A percentile compares a stretch with the other conserved stretches of the same genome.
Conservation (phyloP, 2,797 vertebrate species). For the Anguilla megastoma region DNA sequence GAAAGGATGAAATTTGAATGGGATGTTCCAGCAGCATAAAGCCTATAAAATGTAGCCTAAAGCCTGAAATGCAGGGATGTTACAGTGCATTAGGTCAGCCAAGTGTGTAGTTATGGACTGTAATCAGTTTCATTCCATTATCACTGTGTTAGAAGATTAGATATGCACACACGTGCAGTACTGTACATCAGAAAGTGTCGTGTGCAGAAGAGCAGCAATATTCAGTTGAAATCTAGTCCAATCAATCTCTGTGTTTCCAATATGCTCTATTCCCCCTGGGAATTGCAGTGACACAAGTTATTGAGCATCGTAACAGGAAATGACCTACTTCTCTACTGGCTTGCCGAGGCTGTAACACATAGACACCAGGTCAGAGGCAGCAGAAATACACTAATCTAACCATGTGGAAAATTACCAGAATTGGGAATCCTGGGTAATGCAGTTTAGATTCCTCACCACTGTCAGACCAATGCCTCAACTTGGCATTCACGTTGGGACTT, state of each 20-base stretch:
- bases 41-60: background rate
- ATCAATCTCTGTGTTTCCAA: constrained; percentile 52
- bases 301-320: constrained; percentile 50
- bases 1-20: background rate
- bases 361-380: background rate
- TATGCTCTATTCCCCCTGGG: constrained; percentile 45
- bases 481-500: background rate
- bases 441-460: background rate
- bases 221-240: constrained; percentile 42
- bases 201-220: constrained; percentile 44
- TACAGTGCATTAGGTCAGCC: background rate
- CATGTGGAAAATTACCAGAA: background rate
- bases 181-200: constrained; percentile 18
- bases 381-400: background rate
- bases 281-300: constrained; percentile 53
- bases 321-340: constrained; percentile 57
- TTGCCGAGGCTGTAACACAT: background rate
- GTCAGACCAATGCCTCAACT: background rate
- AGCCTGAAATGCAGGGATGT: background rate
- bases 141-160: background rate
- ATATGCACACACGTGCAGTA: background rate
- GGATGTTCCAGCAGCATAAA: background rate
- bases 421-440: background rate
- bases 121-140: background rate
- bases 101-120: background rate